Conservation (phyloP, 2,888 invertebrate species). For the Napeogenes inachia region DNA sequence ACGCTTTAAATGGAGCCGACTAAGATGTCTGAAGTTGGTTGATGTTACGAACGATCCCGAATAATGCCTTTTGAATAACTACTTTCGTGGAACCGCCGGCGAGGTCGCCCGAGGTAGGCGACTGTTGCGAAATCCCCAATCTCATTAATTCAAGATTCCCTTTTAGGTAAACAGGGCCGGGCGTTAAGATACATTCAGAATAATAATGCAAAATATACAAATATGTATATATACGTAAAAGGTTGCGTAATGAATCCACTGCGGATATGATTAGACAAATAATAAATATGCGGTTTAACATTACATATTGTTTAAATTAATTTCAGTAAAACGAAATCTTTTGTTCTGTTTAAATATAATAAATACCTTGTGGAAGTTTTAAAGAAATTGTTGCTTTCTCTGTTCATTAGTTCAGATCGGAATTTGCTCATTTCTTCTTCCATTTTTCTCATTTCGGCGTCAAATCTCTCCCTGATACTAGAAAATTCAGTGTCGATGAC, state of each 20-base stretch:
- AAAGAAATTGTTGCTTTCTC: conserved; percentile 94
- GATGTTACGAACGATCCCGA: conserved; percentile 73
- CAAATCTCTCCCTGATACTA: conserved; percentile 96
- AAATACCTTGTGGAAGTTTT: conserved; percentile 91
- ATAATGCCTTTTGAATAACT: conserved; percentile 66
- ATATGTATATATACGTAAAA: conserved; percentile 30
- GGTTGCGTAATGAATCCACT: conserved; percentile 31
- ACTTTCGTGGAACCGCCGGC: conserved; percentile 54
- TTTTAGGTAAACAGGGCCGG: conserved; percentile 62
- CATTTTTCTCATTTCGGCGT: conserved; percentile 98
- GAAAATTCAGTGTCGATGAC: conserved; percentile 98
- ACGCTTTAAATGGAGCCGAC: conserved; percentile 78
- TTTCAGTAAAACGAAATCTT: conserved; percentile 2
- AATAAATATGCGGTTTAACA: conserved; percentile 20
- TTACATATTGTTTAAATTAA: conserved; percentile 6
- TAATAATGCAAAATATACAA: conserved; percentile 48
- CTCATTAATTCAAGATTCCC: conserved; percentile 73
- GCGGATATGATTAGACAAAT: conserved; percentile 22
- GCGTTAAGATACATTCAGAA: conserved; percentile 54
- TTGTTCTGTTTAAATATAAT: conserved; percentile 35
- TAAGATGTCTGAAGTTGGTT: conserved; percentile 72
- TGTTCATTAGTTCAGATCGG: conserved; percentile 93
- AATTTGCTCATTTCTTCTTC: conserved; percentile 99
- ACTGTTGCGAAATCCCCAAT: conserved; percentile 63
- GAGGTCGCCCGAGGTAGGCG: conserved; percentile 53